Conservation (phyloP, 2,797 vertebrate species). For the Cossypha polioptera region DNA sequence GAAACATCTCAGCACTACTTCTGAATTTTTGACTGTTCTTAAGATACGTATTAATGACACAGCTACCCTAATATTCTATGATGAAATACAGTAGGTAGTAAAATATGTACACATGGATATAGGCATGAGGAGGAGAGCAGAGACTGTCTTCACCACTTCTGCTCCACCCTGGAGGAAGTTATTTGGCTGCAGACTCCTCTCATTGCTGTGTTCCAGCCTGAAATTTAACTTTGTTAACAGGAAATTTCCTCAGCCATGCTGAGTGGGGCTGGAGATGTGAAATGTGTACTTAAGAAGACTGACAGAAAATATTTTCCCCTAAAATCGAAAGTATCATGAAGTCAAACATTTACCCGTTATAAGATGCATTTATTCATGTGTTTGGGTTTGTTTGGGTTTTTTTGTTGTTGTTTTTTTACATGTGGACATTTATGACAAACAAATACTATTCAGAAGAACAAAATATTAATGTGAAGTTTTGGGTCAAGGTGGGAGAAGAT, state of each 20-base stretch:
- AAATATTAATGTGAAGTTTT: neutral
- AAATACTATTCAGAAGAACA: neutral
- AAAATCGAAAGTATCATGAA: neutral
- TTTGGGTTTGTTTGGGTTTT: too few species aligned
- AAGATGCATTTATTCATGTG: neutral
- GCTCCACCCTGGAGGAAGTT: fast-evolving
- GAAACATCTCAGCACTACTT: neutral
- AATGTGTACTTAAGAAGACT: neutral
- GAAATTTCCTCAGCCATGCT: neutral
- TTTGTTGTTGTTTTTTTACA: neutral
- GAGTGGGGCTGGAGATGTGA: neutral
- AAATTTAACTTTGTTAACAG: neutral
- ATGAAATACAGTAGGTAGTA: neutral
- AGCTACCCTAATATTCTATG: neutral
- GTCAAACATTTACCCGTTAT: neutral
- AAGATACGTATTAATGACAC: neutral
- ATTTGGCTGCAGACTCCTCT: neutral
- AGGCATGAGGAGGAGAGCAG: fast-evolving
- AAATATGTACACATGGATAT: neutral
- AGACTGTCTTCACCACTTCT: neutral
- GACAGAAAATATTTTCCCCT: neutral
- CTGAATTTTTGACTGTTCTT: neutral
- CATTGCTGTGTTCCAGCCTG: neutral
- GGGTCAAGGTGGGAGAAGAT: neutral
- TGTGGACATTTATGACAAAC: neutral